Evolutionary conservation across 2,113 vertebrate genomes (phyloP), one percentile per base, ranked within the genome.

Genomic region (Oostethus manadensis): DNA sequence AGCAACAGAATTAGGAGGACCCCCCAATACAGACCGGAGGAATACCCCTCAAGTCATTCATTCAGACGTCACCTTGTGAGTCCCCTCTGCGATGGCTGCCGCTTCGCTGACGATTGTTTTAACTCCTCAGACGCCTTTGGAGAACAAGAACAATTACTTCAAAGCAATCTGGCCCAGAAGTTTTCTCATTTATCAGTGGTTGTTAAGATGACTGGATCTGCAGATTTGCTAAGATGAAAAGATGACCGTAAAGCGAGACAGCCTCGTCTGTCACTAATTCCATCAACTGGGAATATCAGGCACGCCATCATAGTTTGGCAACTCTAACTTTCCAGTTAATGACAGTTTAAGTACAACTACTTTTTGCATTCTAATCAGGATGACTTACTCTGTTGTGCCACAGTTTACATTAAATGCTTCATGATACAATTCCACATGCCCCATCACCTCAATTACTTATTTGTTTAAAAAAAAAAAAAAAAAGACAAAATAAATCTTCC

Each of bases 41-140:
- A 10, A 21, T 14, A 8, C 16, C 44, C 1, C 9, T 6, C 0
- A 11, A 33, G 5, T 33, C 5, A 33, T 33, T 33, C 29, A 7
- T 33, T 33, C 29, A 33, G 29, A 33, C 7, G 29, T 33, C 83
- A 89, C 88, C 72, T 87, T 42, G 51, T 43, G 17, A 84, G 71
- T n/a, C 78, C 74, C 26, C 62, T 74, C 60, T 78, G 69, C 0
- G 80, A 66, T 4, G 74, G 18, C 53, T 84, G 85, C 8, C 68
- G 60, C 8, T 66, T 80, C 11, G 50, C 45, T 43, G 64, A 17
- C 62, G 62, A 17, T 64, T 64, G 55, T 29, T 73, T 87, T 44
- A 87, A 51, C 3, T 79, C 80, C 15, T 79, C 60, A 2, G 66
- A 64, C 17, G 78, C 80, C 88, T 90, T 70, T 44, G 18, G 43